A percentile compares a stretch with the other conserved stretches of the same genome.
These are phyloP conservation scores for Chelon labrosus DNA, from an alignment of 2,797 vertebrate species.

Conservation along the genomic window DNA sequence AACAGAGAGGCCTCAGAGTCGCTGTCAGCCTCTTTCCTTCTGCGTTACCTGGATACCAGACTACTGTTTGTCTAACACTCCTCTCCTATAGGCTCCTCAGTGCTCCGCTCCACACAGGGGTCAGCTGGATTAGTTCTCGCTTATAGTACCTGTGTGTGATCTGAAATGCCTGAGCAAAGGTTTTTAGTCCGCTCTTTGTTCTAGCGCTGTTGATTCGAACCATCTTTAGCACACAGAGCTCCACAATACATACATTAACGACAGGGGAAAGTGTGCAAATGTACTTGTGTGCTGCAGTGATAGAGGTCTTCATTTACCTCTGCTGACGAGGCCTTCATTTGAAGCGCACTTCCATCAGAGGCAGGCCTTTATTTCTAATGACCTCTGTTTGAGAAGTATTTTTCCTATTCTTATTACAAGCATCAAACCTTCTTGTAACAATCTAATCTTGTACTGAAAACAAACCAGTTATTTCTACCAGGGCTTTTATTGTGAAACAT, in stretches of 20 bases:
- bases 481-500: too few relatives aligned
- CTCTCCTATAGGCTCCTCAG: conserved; percentile 26
- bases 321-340: too few relatives aligned
- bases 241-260: not conserved
- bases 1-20: conserved; percentile 40
- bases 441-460: too few relatives aligned
- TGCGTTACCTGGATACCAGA: conserved; percentile 69
- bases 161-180: conserved; percentile 25
- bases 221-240: too few relatives aligned
- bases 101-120: conserved; percentile 13
- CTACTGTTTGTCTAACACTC: conserved; percentile 72
- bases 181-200: not conserved
- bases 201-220: not conserved
- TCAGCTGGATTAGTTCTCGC: conserved; percentile 17
- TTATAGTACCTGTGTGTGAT: conserved; percentile 36
- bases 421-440: too few relatives aligned
- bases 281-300: too few relatives aligned
- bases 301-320: too few relatives aligned
- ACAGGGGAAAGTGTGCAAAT: not conserved
- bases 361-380: too few relatives aligned
- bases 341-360: too few relatives aligned
- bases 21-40: conserved; percentile 23
- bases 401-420: too few relatives aligned
- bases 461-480: too few relatives aligned
- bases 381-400: too few relatives aligned